Conservation (phyloP, 2,888 invertebrate genomes). For the Spisula subtruncata region DNA sequence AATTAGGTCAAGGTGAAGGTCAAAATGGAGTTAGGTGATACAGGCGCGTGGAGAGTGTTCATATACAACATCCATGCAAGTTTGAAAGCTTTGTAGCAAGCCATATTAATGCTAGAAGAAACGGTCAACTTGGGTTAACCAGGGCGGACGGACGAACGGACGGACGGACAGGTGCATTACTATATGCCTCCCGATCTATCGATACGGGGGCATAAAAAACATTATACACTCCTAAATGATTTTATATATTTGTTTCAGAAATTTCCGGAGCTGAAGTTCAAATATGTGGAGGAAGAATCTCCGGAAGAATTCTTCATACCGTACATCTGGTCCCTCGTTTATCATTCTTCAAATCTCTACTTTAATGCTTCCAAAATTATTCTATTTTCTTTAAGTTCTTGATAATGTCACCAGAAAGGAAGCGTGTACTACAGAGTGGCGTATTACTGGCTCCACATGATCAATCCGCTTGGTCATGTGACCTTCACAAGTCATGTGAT, state of each 20-base stretch:
- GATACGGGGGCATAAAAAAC: too few species aligned
- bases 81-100: too few species aligned
- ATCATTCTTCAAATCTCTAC: slow-evolving; percentile 89
- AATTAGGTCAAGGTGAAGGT: too few species aligned
- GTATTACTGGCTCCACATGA: neutral
- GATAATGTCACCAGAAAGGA: neutral
- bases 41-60: too few species aligned
- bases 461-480: neutral
- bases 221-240: too few species aligned
- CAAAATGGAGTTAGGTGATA: too few species aligned
- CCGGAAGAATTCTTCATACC: slow-evolving; percentile 99
- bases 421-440: neutral
- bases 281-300: slow-evolving; percentile 99
- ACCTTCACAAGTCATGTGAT: neutral
- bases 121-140: too few species aligned
- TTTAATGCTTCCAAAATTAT: slow-evolving; percentile 87
- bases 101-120: too few species aligned
- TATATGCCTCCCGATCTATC: too few species aligned
- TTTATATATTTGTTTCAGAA: slow-evolving; percentile 90
- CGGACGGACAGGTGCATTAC: too few species aligned
- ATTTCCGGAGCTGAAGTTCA: slow-evolving; percentile 99
- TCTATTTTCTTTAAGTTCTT: slow-evolving; percentile 81
- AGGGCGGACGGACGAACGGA: too few species aligned
- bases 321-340: slow-evolving; percentile 98
- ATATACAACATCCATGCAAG: too few species aligned